Evolutionary conservation across 2,888 invertebrate genomes (phyloP).

Genomic region (Drosophila colorata): DNA sequence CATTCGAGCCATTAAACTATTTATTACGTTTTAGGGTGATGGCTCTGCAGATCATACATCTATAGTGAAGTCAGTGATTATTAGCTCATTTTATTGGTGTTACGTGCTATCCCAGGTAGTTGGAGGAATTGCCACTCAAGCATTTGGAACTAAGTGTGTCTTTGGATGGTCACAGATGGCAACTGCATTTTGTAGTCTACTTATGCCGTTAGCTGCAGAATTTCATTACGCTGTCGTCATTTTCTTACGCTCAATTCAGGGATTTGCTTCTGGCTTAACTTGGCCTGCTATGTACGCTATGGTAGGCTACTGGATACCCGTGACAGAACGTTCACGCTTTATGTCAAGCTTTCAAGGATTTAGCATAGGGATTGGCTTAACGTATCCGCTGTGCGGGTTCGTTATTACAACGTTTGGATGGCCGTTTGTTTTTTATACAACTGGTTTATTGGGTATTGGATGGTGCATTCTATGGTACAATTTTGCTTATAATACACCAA

Average conservation of each 20-base stretch:
- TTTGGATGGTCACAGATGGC: conserved; percentile 90
- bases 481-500: conserved; percentile 89
- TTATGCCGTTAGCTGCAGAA: conserved; percentile 88
- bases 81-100: conserved; percentile 91
- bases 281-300: conserved; percentile 92
- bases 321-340: conserved; percentile 89
- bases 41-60: conserved; percentile 85
- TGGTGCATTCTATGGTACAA: conserved; percentile 90
- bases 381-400: conserved; percentile 90
- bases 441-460: conserved; percentile 87
- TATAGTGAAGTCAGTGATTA: conserved; percentile 87
- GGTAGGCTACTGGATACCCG: conserved; percentile 90
- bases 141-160: conserved; percentile 89
- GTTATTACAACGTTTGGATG: conserved; percentile 89
- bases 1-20: neutral
- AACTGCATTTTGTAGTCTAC: conserved; percentile 89
- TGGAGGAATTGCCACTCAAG: conserved; percentile 90
- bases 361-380: conserved; percentile 90
- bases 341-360: conserved; percentile 92
- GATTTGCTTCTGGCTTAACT: conserved; percentile 90
- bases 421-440: conserved; percentile 90
- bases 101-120: conserved; percentile 90
- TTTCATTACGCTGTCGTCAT: conserved; percentile 88
- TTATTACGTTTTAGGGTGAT: conserved; percentile 44
- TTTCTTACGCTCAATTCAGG: conserved; percentile 88